Base-by-base conservation (phyloP, 1,140 invertebrate genomes). In the Samia ricini region DNA sequence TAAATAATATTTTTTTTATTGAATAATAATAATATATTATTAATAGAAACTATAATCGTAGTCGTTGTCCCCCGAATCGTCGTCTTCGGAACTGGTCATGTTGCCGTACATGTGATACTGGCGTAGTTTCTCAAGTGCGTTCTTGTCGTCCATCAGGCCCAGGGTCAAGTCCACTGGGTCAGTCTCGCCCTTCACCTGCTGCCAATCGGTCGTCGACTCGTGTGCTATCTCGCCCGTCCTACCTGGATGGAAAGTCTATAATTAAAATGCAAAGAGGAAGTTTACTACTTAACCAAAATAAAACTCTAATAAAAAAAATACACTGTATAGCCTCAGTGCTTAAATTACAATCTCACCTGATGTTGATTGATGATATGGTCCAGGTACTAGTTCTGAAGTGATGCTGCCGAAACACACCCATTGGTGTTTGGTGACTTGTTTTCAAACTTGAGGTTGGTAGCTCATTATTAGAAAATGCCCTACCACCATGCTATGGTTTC, bases 31-130 rank as follows among this genome's bases (percentile, higher is more conserved):
- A n/a, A n/a, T n/a, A n/a, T n/a, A n/a, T n/a, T n/a, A n/a, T 72
- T 83, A 87, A 68, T 88, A 87, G 49, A 85, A 79, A 64, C 65
- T 83, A 62, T 89, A 86, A 58, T 89, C 86, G 48, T 83, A 79
- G 36, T 85, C 82, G 2, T 60, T 73, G 57, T 87, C 86, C 8
- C 60, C n/a, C 21, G 72, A 72, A 1, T 85, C 83, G 0, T 84
- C 83, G 2, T 88, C 82, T 49, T 29, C 57, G 20, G 69, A 20
- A 33, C 65, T 69, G 51, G 48, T 76, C 75, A 65, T 85, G 76
- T 66, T 88, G 72, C 0, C 77, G 72, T 4, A 88, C 1, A 78
- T 57, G 48, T 77, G 76, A 65, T 86, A 77, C 66, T 88, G 74
- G 0, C 77, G 73, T 4, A 89, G 78, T 48, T 82, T 83, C 62